These are phyloP conservation scores for Psilopsiagon aymara DNA, from an alignment of 2,113 vertebrate species.

Conservation along the genomic window DNA sequence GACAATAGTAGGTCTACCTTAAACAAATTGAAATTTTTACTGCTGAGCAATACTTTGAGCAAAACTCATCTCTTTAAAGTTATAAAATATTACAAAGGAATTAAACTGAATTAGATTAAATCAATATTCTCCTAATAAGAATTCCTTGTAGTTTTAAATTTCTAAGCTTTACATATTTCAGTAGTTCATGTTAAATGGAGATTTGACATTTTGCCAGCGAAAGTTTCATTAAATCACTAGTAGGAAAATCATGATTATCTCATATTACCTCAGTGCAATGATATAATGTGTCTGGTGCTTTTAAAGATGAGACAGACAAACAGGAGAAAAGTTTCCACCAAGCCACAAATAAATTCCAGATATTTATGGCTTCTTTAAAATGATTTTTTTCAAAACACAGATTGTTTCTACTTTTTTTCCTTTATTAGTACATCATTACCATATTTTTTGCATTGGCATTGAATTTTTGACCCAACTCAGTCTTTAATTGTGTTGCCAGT, in stretches of 20 bases:
- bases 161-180: constrained; percentile 57
- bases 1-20: neutral
- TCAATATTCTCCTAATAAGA: constrained; percentile 62
- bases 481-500: neutral
- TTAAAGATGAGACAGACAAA: constrained; percentile 20
- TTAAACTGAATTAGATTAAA: constrained; percentile 69
- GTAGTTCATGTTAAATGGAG: constrained; percentile 42
- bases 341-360: neutral
- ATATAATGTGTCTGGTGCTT: constrained; percentile 45
- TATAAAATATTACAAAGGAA: constrained; percentile 65
- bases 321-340: neutral
- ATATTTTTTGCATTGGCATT: neutral
- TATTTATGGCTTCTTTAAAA: neutral
- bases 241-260: constrained; percentile 38
- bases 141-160: constrained; percentile 45
- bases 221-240: constrained; percentile 59
- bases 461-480: neutral
- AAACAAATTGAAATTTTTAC: neutral
- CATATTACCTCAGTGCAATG: constrained; percentile 52
- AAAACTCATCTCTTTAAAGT: constrained; percentile 34
- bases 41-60: neutral
- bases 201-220: constrained; percentile 54
- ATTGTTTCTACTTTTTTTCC: neutral
- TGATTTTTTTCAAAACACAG: neutral
- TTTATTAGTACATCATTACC: neutral